These are phyloP conservation scores for Galemys pyrenaicus DNA, from an alignment of 2,113 vertebrate genomes.

Conservation along the genomic window DNA sequence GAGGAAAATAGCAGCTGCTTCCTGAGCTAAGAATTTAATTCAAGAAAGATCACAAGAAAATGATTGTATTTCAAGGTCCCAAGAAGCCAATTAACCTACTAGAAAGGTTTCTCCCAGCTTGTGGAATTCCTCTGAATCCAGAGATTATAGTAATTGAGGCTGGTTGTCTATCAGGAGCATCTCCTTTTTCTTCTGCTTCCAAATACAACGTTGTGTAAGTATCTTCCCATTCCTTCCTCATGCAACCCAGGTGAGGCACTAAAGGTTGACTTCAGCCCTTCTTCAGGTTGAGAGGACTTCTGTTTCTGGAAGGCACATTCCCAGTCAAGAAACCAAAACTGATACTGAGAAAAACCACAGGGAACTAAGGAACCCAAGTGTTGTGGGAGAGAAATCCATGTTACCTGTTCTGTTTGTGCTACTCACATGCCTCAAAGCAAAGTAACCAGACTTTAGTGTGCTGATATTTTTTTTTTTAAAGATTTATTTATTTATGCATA, in stretches of 20 bases:
- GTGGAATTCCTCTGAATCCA: neutral
- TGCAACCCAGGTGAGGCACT: fast-evolving
- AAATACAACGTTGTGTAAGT: neutral
- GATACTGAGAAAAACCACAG: too few species aligned
- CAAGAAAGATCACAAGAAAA: neutral
- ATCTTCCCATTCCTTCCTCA: neutral
- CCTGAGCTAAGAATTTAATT: neutral
- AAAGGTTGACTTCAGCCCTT: neutral
- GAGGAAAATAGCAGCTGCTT: neutral
- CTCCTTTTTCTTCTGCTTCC: neutral
- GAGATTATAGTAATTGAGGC: neutral
- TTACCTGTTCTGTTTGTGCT: too few species aligned
- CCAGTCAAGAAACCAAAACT: too few species aligned
- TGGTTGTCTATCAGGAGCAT: neutral
- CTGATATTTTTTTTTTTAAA: too few species aligned
- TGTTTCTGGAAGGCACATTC: too few species aligned
- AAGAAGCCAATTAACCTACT: neutral
- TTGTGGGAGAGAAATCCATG: too few species aligned
- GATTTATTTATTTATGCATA: too few species aligned
- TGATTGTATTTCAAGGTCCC: neutral
- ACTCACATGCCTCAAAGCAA: too few species aligned
- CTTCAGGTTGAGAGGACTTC: too few species aligned
- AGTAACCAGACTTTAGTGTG: too few species aligned
- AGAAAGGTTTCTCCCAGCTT: neutral
- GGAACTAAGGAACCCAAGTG: too few species aligned